These are phyloP conservation scores for Parthenolecanium corni DNA, from an alignment of 2,888 invertebrate genomes.

Conservation along the genomic window DNA sequence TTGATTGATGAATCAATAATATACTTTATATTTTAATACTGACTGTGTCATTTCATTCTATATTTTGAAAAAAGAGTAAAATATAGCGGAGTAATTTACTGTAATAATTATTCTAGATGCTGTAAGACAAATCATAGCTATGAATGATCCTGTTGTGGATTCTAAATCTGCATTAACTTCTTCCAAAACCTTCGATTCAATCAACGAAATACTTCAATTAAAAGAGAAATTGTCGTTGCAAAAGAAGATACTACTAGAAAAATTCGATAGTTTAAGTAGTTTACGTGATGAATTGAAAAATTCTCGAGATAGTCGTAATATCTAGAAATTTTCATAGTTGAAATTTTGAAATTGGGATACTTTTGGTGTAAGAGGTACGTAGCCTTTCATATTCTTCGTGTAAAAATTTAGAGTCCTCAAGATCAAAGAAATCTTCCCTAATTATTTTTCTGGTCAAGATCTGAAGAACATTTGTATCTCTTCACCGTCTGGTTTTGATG, in stretches of 20 bases:
- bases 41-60: neutral
- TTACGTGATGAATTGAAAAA: neutral
- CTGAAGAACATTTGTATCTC: too few species aligned
- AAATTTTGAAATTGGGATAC: too few species aligned
- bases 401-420: too few species aligned
- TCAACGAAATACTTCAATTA: slow-evolving; percentile 8
- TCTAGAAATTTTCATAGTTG: neutral
- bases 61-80: too few species aligned
- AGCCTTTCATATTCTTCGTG: too few species aligned
- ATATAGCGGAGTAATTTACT: too few species aligned
- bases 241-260: neutral
- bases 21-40: neutral
- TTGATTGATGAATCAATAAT: neutral
- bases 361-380: too few species aligned
- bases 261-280: neutral
- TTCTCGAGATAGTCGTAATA: neutral
- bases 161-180: neutral
- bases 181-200: slow-evolving; percentile 7
- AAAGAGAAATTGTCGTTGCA: slow-evolving; percentile 6
- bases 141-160: neutral
- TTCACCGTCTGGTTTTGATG: too few species aligned
- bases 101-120: neutral
- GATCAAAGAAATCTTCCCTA: too few species aligned
- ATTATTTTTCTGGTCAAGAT: too few species aligned
- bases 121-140: neutral